Conservation (phyloP, 2,797 vertebrate genomes). For the Poliocrania exsul region DNA sequence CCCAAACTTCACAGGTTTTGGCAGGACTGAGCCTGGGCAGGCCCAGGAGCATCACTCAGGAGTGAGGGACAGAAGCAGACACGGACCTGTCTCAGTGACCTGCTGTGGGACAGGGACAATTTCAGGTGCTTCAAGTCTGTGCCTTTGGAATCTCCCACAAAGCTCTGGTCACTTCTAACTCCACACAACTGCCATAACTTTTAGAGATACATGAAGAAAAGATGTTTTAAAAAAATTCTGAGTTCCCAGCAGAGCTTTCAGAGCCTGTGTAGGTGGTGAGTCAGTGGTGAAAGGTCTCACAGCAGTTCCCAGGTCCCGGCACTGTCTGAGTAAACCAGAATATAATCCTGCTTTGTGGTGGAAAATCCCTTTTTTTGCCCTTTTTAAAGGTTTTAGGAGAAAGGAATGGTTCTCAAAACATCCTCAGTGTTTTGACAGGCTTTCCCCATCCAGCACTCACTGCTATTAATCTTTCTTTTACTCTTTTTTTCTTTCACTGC, state of each 20-base stretch:
- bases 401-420: background rate
- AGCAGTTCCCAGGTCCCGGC: background rate
- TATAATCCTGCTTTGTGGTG: background rate
- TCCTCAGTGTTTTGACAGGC: background rate
- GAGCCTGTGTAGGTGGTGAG: background rate
- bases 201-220: background rate
- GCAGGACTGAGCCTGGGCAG: background rate
- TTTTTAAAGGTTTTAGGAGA: background rate
- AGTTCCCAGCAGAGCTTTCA: background rate
- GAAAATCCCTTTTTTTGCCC: background rate
- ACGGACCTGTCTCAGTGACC: fast-evolving
- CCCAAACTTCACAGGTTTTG: fast-evolving
- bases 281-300: background rate
- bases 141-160: background rate
- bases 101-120: background rate
- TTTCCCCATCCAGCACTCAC: background rate
- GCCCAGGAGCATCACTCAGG: background rate
- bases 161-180: background rate
- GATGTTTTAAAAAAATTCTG: background rate
- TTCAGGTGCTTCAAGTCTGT: background rate
- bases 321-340: background rate
- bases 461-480: background rate
- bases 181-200: background rate
- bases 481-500: constrained; percentile 13
- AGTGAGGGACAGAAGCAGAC: background rate